These are phyloP conservation scores for Bucorvus abyssinicus DNA, from an alignment of 2,797 vertebrate genomes.

Conservation along the genomic window DNA sequence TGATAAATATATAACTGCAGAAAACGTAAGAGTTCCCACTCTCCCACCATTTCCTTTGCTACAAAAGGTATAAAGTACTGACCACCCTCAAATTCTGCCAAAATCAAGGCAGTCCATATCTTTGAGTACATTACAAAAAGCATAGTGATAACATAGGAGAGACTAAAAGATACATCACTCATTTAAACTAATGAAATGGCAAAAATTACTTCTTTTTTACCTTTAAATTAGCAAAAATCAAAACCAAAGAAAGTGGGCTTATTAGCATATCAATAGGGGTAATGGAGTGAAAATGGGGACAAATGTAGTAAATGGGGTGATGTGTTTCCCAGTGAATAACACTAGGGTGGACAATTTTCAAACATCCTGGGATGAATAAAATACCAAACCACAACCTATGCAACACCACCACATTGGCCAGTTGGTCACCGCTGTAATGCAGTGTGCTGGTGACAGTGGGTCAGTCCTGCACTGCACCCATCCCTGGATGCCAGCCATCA, in stretches of 20 bases:
- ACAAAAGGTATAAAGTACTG: not conserved
- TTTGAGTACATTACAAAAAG: not conserved
- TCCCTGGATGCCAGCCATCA: not conserved
- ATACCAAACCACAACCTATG: rapidly evolving
- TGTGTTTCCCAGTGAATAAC: not conserved
- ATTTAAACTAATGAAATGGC: not conserved
- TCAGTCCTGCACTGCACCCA: rapidly evolving
- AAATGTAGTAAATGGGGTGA: not conserved
- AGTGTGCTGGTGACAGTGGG: not conserved
- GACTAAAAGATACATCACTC: no score
- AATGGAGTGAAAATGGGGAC: not conserved
- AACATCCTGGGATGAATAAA: not conserved
- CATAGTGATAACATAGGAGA: not conserved
- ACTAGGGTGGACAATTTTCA: not conserved
- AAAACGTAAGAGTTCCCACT: not conserved
- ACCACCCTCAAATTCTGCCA: not conserved
- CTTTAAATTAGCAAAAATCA: not conserved
- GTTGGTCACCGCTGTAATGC: rapidly evolving
- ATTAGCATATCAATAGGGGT: not conserved
- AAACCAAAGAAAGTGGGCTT: not conserved
- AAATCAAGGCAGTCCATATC: not conserved
- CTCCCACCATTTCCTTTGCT: not conserved
- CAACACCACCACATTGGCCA: not conserved
- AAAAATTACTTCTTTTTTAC: not conserved
- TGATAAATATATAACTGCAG: not conserved